A percentile compares a stretch with the other conserved stretches of the same genome.
Evolutionary conservation across 2,113 vertebrate species (phyloP).

Genomic region (Gyps fulvus): DNA sequence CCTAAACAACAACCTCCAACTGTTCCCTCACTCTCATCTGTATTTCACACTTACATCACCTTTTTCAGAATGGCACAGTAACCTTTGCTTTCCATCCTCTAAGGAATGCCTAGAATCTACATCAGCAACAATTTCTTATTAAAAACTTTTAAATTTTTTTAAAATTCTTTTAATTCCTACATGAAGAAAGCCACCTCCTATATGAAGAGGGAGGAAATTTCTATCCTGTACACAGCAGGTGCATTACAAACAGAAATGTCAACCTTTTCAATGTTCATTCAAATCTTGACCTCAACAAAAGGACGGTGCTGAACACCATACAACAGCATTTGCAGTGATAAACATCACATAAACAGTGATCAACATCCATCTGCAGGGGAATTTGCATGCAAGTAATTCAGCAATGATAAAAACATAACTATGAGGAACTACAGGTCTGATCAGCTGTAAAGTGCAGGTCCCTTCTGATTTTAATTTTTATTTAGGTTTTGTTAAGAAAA

Average conservation of each 20-base stretch:
- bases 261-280: rapidly evolving
- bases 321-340: background rate
- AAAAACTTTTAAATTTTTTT: background rate
- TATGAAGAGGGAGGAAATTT: background rate
- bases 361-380: background rate
- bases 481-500: background rate
- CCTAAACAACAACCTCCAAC: background rate
- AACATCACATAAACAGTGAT: background rate
- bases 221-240: background rate
- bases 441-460: background rate
- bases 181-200: background rate
- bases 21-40: background rate
- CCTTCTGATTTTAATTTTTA: background rate
- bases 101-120: background rate
- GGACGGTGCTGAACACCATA: background rate
- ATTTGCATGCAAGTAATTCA: background rate
- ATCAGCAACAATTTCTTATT: background rate
- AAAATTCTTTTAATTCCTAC: background rate
- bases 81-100: background rate
- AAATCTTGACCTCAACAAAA: background rate
- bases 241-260: background rate
- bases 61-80: background rate
- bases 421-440: background rate
- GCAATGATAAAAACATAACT: background rate
- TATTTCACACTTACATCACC: background rate